A percentile compares a stretch with the other conserved stretches of the same genome.
Evolutionary conservation across 2,888 invertebrate species (phyloP).

Genomic region (Parnassius glacialis): DNA sequence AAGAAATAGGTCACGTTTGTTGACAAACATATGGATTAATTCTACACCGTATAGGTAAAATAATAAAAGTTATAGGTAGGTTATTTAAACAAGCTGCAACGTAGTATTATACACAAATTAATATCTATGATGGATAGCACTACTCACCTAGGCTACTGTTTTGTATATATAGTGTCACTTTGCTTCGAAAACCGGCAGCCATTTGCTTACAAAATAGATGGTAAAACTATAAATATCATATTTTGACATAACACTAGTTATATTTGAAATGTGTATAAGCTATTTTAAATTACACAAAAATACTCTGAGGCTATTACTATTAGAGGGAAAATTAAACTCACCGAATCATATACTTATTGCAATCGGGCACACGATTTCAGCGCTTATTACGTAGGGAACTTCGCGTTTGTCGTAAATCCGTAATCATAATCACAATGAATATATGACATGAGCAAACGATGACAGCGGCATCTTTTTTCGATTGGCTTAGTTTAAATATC

Average conservation of each 20-base stretch:
- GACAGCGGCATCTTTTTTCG: slow-evolving; percentile 51
- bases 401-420: slow-evolving; percentile 57
- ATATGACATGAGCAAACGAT: slow-evolving; percentile 61
- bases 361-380: slow-evolving; percentile 79
- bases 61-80: too few relatives aligned
- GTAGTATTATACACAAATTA: slow-evolving; percentile 25
- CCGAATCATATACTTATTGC: slow-evolving; percentile 66
- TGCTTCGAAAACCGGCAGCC: slow-evolving; percentile 76
- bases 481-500: slow-evolving; percentile 71
- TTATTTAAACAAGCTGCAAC: not conserved
- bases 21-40: slow-evolving; percentile 3
- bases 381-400: slow-evolving; percentile 79
- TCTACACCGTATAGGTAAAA: not conserved
- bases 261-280: slow-evolving; percentile 26
- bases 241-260: slow-evolving; percentile 32
- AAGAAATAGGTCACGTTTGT: slow-evolving; percentile 14
- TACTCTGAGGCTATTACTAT: slow-evolving; percentile 31
- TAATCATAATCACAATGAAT: slow-evolving; percentile 68
- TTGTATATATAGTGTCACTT: slow-evolving; percentile 57
- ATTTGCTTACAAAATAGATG: slow-evolving; percentile 79
- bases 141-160: slow-evolving; percentile 35
- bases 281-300: slow-evolving; percentile 33
- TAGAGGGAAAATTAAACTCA: slow-evolving; percentile 63
- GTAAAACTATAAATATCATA: slow-evolving; percentile 64
- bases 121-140: slow-evolving; percentile 27